Conservation (phyloP, 2,113 vertebrate species). For the Dendrocopos noguchii region DNA sequence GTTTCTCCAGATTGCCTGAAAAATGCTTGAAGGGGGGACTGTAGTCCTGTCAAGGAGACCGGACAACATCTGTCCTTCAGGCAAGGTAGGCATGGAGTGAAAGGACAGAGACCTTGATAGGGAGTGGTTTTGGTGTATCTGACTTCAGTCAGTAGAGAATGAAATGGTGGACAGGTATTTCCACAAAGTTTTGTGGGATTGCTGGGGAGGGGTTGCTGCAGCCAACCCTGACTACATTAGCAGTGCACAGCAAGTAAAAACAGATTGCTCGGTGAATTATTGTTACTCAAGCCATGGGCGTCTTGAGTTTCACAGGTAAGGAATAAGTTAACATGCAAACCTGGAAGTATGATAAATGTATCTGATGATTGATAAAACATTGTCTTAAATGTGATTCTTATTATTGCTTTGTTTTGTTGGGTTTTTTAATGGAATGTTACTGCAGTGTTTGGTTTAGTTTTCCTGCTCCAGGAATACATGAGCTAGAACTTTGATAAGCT, state of each 20-base stretch:
- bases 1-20: neutral
- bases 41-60: neutral
- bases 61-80: neutral
- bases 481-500: neutral
- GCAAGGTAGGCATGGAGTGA: neutral
- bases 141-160: neutral
- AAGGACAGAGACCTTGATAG: neutral
- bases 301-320: neutral
- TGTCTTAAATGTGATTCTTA: neutral
- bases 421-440: neutral
- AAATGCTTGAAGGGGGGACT: neutral
- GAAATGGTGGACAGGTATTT: neutral
- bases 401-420: neutral
- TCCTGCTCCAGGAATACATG: neutral
- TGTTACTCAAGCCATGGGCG: neutral
- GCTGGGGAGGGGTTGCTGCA: neutral
- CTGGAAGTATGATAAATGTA: neutral
- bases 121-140: neutral
- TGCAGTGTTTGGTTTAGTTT: neutral
- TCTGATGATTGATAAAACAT: neutral
- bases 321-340: neutral
- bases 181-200: neutral
- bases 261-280: neutral
- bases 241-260: neutral
- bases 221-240: accelerated